Base-by-base conservation (phyloP, 2,113 vertebrate genomes). In the Propithecus coquereli region DNA sequence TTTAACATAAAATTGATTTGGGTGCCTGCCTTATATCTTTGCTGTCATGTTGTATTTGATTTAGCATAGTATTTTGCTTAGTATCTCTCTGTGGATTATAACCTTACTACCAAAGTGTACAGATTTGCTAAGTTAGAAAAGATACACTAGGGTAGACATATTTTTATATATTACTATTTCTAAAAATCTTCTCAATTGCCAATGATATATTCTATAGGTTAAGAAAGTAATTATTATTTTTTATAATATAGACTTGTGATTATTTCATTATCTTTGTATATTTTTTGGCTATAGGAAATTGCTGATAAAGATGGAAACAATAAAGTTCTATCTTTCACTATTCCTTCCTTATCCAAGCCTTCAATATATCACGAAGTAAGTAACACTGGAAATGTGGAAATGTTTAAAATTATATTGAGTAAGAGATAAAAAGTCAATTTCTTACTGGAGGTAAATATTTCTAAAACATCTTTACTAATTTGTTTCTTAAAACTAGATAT, bases 251-350 rank as follows among this genome's bases (percentile, higher is more conserved):
- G 32, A 37, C 17, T 8, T 92, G 1, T 90, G 61, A 66, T 68
- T 88, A 74, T n/a, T 96, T 88, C 47, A 61, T 98, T 98, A 82
- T 92, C 52, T 95, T 94, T 95, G 25, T 73, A 3, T 88, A 17
- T 94, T 77, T 94, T 94, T 98, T 97, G 47, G 89, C 91, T 98
- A 40, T 98, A 99, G 99, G 99, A 99, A 98, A 99, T 99, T 87
- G 99, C 99, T 97, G 99, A 99, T 98, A 99, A 99, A 99, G 99
- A 99, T 90, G 99, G 99, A 97, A 99, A 99, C 98, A 99, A 99
- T 98, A 99, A 99, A 98, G 99, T 99, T 96, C 98, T 99, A 82
- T 99, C 99, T 96, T 99, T 99, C 97, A 99, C 99, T 70, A 99
- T 99, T 91, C 99, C 99, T 63, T 99, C 99, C 0, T 99, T 99